A percentile compares a stretch with the other conserved stretches of the same genome.
phyloP scores from a whole-genome alignment of 2,797 vertebrate genomes.

The Poecile montanus region DNA sequence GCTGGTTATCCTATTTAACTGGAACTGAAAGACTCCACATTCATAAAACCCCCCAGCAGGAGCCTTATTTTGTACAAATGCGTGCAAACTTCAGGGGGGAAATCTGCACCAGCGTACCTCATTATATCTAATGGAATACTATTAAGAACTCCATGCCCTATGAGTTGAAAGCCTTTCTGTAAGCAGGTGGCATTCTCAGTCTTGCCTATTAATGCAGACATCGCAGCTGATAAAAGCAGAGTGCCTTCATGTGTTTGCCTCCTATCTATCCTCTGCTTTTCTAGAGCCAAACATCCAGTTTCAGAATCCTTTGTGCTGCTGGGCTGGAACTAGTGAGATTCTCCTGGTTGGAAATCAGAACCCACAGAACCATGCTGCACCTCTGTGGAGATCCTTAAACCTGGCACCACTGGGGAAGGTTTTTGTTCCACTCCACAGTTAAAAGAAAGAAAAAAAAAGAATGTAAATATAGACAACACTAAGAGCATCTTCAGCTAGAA shows the following conservation, averaged over 20 bases:
- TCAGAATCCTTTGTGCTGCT: not conserved
- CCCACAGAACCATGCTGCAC: not conserved
- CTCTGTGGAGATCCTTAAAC: not conserved
- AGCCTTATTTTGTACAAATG: conserved; percentile 50
- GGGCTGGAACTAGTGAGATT: not conserved
- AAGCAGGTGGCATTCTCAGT: conserved; percentile 49
- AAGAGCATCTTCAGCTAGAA: not conserved
- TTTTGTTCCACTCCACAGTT: not conserved
- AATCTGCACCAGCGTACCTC: not conserved
- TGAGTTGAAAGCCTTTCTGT: conserved; percentile 2
- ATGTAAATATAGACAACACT: not conserved
- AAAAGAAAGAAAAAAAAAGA: not conserved
- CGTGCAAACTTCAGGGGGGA: conserved; percentile 3
- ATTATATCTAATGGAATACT: conserved; percentile 45
- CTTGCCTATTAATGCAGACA: not conserved
- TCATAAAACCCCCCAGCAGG: conserved; percentile 42
- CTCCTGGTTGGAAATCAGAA: not conserved
- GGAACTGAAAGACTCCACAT: conserved; percentile 23
- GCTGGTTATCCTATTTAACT: conserved; percentile 47
- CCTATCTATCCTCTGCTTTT: not conserved
- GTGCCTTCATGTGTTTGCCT: not conserved
- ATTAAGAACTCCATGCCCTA: conserved; percentile 16
- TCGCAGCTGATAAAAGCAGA: not conserved
- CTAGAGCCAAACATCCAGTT: not conserved
- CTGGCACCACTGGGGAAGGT: not conserved